Base-by-base conservation (phyloP, 2,888 invertebrate genomes). In the Icerya purchasi region DNA sequence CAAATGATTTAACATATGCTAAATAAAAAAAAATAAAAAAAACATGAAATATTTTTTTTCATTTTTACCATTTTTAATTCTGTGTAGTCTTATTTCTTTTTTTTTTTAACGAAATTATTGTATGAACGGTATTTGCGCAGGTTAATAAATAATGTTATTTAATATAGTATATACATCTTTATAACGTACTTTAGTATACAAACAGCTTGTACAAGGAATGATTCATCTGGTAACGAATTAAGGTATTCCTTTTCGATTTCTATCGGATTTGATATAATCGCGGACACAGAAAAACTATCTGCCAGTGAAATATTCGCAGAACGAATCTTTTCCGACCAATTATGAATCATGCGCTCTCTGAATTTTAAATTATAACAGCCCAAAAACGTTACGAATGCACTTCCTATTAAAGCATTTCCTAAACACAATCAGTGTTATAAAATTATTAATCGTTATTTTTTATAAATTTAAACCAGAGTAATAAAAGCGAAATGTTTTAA, bases 301-400 rank as follows among this genome's bases (percentile, higher is more conserved):
- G 83, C 82, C 68, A 89, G 90, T 2, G 85, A 80, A 3, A 96
- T 79, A 0, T 82, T 80, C 60, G 79, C 78, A 2, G 77, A 75
- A 23, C 77, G 77, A 53, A 90, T 83, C 22, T 78, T 77, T 50
- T 75, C 70, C 0, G 85, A 78, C 94, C 93, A 94, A 61, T 76
- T 73, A 18, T 74, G 74, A 18, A 85, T 78, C 77, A 90, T 82
- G 36, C 75, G 71, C 57, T 76, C 67, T 63, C 89, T 77, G 69
- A 84, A 87, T 59, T 61, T 54, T 23, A 55, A 54, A 10, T 61
- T 87, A 67, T 92, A 93, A 2, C 92, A 86, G 8, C 93, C 93
- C 57, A 94, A 75, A 70, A 94, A 94, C 0, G 92, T 89, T 2
- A 94, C 86, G 3, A 91, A 78, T 18, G 89, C 93, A 18, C 92